These are phyloP conservation scores for Tenthredo scrophulariae DNA, from an alignment of 2,888 invertebrate species.

Conservation along the genomic window DNA sequence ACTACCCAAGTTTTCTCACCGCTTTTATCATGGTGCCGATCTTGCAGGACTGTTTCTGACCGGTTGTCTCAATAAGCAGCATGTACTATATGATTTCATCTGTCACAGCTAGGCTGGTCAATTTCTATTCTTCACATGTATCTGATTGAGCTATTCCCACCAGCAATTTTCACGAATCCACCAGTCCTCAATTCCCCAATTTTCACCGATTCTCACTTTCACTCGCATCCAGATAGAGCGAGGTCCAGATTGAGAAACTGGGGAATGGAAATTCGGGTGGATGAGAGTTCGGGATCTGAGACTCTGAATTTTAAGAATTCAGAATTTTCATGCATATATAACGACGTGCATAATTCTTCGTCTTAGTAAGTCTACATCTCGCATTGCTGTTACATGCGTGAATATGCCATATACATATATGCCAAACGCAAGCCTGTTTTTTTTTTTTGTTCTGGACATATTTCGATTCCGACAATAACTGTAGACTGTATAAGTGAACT, in stretches of 20 bases:
- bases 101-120: not conserved
- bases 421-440: not conserved
- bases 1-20: not conserved
- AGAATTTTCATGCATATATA: not conserved
- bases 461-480: not conserved
- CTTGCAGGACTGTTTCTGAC: not conserved
- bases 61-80: not conserved
- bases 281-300: not conserved
- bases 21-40: not conserved
- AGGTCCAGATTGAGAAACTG: not conserved
- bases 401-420: not conserved
- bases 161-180: not conserved
- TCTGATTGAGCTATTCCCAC: not conserved
- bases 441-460: not conserved
- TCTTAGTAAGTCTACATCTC: not conserved
- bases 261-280: not conserved
- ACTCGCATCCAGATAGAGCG: not conserved
- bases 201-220: not conserved
- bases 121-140: not conserved
- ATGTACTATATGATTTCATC: not conserved
- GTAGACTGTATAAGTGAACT: not conserved
- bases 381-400: not conserved
- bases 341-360: not conserved
- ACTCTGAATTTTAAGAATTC: not conserved
- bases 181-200: not conserved